phyloP scores from a whole-genome alignment of 2,113 vertebrate species.

The Vidua chalybeata region DNA sequence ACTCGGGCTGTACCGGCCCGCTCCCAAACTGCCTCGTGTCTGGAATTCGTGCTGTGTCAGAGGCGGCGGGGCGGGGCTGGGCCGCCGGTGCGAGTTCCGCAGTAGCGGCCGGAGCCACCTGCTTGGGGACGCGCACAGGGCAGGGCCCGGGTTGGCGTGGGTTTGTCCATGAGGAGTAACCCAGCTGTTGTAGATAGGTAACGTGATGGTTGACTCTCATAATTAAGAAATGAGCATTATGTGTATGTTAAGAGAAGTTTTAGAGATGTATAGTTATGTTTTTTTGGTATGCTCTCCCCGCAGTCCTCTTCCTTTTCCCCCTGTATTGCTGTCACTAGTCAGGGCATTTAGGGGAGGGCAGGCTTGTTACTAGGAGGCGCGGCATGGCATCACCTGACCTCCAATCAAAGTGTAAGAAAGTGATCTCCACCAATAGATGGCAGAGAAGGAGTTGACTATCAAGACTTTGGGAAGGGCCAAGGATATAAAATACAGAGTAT shows the following conservation, averaged over 20 bases:
- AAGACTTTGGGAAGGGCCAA: neutral
- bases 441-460: neutral
- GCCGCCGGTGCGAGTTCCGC: neutral
- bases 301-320: neutral
- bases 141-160: too few species aligned
- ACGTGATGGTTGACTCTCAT: neutral
- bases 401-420: neutral
- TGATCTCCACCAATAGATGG: neutral
- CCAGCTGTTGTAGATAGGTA: neutral
- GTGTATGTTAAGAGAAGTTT: neutral
- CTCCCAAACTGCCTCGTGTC: accelerated
- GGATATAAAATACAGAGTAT: neutral
- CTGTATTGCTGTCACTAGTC: neutral
- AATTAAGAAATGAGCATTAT: neutral
- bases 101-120: neutral
- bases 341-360: neutral
- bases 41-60: neutral
- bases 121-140: neutral
- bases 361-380: neutral
- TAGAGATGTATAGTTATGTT: neutral
- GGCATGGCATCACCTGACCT: neutral
- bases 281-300: neutral
- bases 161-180: neutral
- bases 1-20: accelerated
- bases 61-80: too few species aligned